phyloP scores from a whole-genome alignment of 2,797 vertebrate genomes.

The Rhabdomys pumilio region DNA sequence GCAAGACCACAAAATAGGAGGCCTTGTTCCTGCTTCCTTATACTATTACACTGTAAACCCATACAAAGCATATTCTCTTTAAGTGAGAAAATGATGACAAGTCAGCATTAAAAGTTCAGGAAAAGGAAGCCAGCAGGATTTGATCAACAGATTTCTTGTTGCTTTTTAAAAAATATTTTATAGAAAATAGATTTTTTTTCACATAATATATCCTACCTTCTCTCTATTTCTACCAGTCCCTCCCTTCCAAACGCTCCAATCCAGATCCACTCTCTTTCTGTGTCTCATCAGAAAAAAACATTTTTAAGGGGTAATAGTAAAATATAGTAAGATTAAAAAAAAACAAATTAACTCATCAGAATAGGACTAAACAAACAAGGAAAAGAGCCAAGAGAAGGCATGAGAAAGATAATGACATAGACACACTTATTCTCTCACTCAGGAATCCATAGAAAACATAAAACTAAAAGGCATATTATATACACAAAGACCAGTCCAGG shows the following conservation, averaged over 20 bases:
- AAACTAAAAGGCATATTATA: neutral
- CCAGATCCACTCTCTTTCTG: neutral
- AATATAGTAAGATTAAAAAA: neutral
- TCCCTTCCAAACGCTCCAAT: accelerated
- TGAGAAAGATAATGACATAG: too few species aligned
- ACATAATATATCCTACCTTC: neutral
- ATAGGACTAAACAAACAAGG: neutral
- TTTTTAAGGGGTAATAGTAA: neutral
- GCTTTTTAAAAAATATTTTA: neutral
- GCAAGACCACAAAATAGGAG: slow-evolving; percentile 71
- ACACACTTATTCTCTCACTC: neutral
- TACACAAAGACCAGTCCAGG: neutral
- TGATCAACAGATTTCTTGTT: neutral
- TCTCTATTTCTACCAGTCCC: neutral
- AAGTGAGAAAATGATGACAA: slow-evolving; percentile 49
- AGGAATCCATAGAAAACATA: neutral
- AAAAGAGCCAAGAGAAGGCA: neutral
- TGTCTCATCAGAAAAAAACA: neutral
- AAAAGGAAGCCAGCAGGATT: slow-evolving; percentile 25
- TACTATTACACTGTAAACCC: slow-evolving; percentile 45
- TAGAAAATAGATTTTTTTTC: neutral
- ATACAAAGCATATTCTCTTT: neutral
- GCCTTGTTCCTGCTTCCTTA: slow-evolving; percentile 76
- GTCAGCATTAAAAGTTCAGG: neutral
- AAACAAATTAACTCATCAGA: neutral